Base-by-base conservation (phyloP, 2,888 invertebrate species). In the Pedicia rivosa region DNA sequence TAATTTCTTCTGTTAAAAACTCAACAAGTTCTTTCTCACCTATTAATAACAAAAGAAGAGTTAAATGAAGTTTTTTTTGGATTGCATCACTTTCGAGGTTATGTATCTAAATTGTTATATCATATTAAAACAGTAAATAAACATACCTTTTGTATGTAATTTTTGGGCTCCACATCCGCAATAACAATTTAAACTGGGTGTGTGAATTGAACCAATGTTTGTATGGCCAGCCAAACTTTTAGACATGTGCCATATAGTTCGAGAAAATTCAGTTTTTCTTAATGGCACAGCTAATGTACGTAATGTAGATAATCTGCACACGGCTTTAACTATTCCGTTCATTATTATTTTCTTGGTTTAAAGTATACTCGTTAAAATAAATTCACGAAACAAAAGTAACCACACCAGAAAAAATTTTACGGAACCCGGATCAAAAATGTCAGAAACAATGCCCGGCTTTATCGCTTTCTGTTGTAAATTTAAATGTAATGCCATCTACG, bases 1-100 rank as follows among this genome's bases (percentile, higher is more conserved):
- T 69, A 43, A 97, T 94, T 65, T 97, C 95, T 52, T 95, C 90
- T 2, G 82, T 78, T 17, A 97, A 64, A 55, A 94, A 95, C 54
- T 88, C 86, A 0, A 86, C 79, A 35, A 97, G 65, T 53, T 90
- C 88, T 45, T 77, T 70, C 56, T 88, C 88, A 49, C 81, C 87
- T 88, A 49, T n/a, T 24, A 9, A 16, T 9, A 31, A 6, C 29
- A n/a, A 30, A 30, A 30, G 9, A 15, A 16, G 10, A 19, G 19
- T n/a, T n/a, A 17, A 30, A 12, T 3, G 12, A 10, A 9, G 15
- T 12, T 10, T 25, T 50, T 49, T 41, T 55, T 55, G 55, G 55
- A 56, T 56, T 54, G 55, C 50, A 50, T 52, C 25, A 8, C 6
- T 12, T 10, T 25, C 25, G 6, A 25, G 13, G 14, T 35, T 6